Evolutionary conservation across 2,888 invertebrate species (phyloP), one percentile per base, ranked within the genome.

Genomic region (Hydriomena furcata): DNA sequence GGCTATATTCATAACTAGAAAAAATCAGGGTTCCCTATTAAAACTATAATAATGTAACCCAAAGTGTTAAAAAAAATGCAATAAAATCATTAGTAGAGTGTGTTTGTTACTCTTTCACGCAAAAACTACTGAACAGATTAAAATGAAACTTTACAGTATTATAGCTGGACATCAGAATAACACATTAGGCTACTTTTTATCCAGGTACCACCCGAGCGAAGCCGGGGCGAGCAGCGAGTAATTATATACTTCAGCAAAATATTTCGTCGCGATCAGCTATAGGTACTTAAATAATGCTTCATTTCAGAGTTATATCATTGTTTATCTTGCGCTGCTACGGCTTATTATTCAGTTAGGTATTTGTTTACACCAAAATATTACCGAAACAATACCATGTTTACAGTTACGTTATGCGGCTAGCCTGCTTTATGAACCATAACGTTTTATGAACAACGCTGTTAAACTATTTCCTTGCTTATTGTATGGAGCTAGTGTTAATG

Each of bases 341-440:
- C 25, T 43, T 47, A 52, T 38, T 52, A 47, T 47, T 35, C 47
- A 47, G 30, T 43, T 34, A 34, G 38, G 25, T 42, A 46, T 51
- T 50, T 56, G 50, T 50, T 52, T 52, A 56, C 31, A 52, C 42
- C 36, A 44, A 8, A 43, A 47, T 47, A 52, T 52, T 52, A 45
- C 34, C 40, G 38, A 57, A 57, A 61, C 56, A 61, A 58, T 61
- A 42, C 51, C 40, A 42, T 56, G 58, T 57, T 58, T 52, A 58
- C 56, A 49, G 43, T 55, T 58, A 43, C 49, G 55, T 48, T 47
- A 38, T 45, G 52, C 51, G 45, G 53, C 35, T 44, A 49, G 50
- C 44, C 32, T 45, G 45, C 31, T 61, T 61, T 57, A 57, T 47
- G 55, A 53, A 55, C 58, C 51, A 47, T 55, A 38, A 51, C 44